Base-by-base conservation (phyloP, 1,140 invertebrate species). In the Camponotus floridanus region DNA sequence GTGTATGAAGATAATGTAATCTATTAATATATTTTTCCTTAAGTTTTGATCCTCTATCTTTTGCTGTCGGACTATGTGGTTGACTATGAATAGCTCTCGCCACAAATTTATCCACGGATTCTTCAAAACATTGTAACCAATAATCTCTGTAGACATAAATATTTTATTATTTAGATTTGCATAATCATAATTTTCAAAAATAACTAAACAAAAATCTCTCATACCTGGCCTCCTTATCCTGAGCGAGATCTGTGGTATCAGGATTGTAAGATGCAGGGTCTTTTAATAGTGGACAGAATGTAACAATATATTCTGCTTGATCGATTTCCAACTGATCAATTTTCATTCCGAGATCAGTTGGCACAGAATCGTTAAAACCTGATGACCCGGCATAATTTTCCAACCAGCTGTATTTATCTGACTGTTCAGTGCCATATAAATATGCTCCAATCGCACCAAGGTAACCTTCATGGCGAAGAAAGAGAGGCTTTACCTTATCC, bases 71-170 rank as follows among this genome's bases (percentile, higher is more conserved):
- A 91, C 97, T 97, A 79, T 97, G 96, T 0, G 95, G 93, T 94
- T 98, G 98, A 93, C 97, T 98, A 64, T 95, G 95, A 67, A 97
- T 96, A n/a, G 98, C 98, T 94, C 96, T 96, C 90, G 96, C 96
- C 70, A 97, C 96, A 95, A 97, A 97, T 94, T 97, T 98, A 76
- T 97, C 96, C 13, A 97, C 96, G 65, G 98, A 97, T 89, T 98
- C 97, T 93, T 98, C 97, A 92, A 99, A 98, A 93, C 98, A 99
- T 74, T 97, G 95, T 65, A 99, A 95, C 99, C 99, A 99, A 95
- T 99, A 99, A 87, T 97, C 96, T 90, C 98, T 96, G 62, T 9
- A 92, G 93, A 71, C 64, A 83, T 91, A 39, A 76, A 76, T 33
- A 21, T 73, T 73, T 62, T 85, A 67, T n/a, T 62, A 70, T 45